Conservation (phyloP, 1,140 invertebrate species). For the Penaeus indicus region DNA sequence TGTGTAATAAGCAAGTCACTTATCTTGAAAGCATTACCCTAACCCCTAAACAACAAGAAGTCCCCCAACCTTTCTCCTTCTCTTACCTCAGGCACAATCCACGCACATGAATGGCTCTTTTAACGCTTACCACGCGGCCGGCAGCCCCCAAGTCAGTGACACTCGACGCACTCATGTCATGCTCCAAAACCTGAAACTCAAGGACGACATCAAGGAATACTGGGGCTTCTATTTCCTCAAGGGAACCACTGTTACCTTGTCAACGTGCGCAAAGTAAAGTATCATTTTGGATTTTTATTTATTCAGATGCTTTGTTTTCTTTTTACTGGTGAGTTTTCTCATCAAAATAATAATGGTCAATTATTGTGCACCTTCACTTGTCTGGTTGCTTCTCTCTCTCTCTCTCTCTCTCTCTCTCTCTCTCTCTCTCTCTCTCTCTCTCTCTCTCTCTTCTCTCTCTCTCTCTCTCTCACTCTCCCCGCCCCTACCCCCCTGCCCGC, state of each 20-base stretch:
- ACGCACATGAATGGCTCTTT: conserved; percentile 81
- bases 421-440: too few species aligned
- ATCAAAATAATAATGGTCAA: too few species aligned
- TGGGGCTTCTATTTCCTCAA: conserved; percentile 86
- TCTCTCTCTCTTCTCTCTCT: too few species aligned
- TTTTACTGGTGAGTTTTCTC: too few species aligned
- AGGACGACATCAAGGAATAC: conserved; percentile 86
- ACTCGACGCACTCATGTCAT: conserved; percentile 77
- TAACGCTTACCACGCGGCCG: conserved; percentile 80
- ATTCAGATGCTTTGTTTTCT: neutral
- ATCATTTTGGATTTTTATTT: neutral
- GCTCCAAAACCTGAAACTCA: conserved; percentile 78
- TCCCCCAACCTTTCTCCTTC: neutral
- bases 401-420: too few species aligned
- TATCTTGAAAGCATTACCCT: too few species aligned
- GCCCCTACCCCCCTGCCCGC: too few species aligned
- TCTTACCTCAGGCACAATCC: conserved; percentile 72
- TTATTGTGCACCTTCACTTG: too few species aligned
- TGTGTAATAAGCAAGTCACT: too few species aligned
- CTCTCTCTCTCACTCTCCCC: too few species aligned
- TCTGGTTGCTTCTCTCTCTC: too few species aligned
- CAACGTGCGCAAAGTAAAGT: conserved; percentile 74
- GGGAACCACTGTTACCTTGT: conserved; percentile 81
- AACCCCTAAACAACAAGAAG: too few species aligned
- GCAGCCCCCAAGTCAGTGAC: conserved; percentile 74